phyloP scores from a whole-genome alignment of 2,888 invertebrate species.

The Steinernema hermaphroditum region DNA sequence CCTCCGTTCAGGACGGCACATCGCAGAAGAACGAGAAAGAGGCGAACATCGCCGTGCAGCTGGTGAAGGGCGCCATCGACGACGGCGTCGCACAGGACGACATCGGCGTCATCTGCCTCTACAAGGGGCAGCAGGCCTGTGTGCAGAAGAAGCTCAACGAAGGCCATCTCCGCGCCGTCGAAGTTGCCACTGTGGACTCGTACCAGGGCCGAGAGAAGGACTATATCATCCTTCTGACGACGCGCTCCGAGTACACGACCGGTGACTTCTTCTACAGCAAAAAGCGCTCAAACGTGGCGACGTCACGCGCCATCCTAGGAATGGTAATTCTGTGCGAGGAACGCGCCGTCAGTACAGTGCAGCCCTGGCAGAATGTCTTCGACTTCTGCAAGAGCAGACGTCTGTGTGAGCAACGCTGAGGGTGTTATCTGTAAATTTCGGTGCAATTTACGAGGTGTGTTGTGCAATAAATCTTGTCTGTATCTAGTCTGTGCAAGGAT shows the following conservation, averaged over 20 bases:
- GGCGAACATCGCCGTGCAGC: neutral
- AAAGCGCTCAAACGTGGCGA: neutral
- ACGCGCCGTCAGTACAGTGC: too few relatives aligned
- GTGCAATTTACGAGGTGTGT: neutral
- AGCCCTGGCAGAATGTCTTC: neutral
- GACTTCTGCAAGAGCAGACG: neutral
- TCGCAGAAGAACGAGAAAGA: neutral
- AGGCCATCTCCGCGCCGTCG: neutral
- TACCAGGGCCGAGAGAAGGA: conserved; percentile 29
- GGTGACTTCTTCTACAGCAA: neutral
- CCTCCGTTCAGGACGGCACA: neutral
- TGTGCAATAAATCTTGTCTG: neutral
- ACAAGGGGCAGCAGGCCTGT: neutral
- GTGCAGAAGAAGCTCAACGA: neutral
- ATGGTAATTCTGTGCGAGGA: neutral
- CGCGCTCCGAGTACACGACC: neutral
- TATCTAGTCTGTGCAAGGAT: neutral
- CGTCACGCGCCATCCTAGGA: conserved; percentile 3
- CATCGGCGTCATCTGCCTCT: conserved; percentile 30
- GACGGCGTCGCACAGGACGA: neutral
- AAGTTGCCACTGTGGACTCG: conserved; percentile 21
- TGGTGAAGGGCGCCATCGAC: neutral
- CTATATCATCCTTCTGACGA: conserved; percentile 17
- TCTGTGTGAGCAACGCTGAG: neutral
- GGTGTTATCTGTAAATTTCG: neutral